phyloP scores from a whole-genome alignment of 2,797 vertebrate species.

The Falco cherrug region DNA sequence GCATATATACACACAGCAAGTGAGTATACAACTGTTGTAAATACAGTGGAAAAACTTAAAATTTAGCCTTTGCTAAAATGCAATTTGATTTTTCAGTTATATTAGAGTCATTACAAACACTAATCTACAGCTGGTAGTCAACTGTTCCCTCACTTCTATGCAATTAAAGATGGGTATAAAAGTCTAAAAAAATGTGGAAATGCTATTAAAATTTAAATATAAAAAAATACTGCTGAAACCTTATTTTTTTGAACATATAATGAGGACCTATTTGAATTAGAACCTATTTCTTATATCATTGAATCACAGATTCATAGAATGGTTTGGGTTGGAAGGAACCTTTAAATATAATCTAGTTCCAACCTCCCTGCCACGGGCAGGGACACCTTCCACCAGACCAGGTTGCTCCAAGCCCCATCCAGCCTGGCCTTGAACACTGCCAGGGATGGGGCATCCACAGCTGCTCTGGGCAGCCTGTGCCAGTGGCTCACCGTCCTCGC shows the following conservation, averaged over 20 bases:
- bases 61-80: not conserved
- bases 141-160: not conserved
- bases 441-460: too few relatives aligned
- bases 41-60: not conserved
- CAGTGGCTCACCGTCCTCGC: too few relatives aligned
- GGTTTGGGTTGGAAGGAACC: too few relatives aligned
- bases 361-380: too few relatives aligned
- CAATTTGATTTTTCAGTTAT: not conserved
- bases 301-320: too few relatives aligned
- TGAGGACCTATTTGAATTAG: not conserved
- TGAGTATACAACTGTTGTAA: conserved; percentile 4
- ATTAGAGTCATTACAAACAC: conserved; percentile 5
- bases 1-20: not conserved
- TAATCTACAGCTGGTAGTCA: not conserved
- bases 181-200: not conserved
- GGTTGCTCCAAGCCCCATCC: too few relatives aligned
- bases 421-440: too few relatives aligned
- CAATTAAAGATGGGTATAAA: not conserved
- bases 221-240: not conserved
- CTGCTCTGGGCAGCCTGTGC: too few relatives aligned
- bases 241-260: not conserved
- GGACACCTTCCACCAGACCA: too few relatives aligned
- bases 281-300: too few relatives aligned
- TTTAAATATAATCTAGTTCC: too few relatives aligned
- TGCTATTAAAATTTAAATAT: not conserved